Evolutionary conservation across 2,888 invertebrate genomes (phyloP).

Genomic region (Ophraella communa): DNA sequence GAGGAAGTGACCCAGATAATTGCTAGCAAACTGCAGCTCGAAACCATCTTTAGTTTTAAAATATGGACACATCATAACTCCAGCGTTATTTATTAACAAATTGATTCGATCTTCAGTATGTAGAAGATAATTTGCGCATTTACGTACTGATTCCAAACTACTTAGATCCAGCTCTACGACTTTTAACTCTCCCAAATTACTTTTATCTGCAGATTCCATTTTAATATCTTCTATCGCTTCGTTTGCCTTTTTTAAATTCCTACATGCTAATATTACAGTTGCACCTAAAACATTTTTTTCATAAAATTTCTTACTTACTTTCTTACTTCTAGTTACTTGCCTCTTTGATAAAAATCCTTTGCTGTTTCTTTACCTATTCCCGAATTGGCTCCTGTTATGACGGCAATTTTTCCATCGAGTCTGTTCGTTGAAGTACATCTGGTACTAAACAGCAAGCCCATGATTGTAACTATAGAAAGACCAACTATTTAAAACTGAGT

Average conservation of each 20-base stretch:
- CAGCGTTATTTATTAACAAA: slow-evolving; percentile 67
- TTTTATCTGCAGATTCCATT: slow-evolving; percentile 48
- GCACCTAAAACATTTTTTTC: too few relatives aligned
- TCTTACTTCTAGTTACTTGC: too few relatives aligned
- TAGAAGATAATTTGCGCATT: slow-evolving; percentile 58
- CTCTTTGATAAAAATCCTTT: slow-evolving; percentile 59
- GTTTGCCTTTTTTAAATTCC: slow-evolving; percentile 63
- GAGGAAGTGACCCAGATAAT: slow-evolving; percentile 64
- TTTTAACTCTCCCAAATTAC: slow-evolving; percentile 58
- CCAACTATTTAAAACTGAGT: background rate
- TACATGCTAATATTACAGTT: slow-evolving; percentile 66
- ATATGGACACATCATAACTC: slow-evolving; percentile 71
- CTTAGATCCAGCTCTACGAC: slow-evolving; percentile 60
- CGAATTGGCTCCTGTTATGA: slow-evolving; percentile 47
- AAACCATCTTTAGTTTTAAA: slow-evolving; percentile 69
- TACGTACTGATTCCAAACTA: slow-evolving; percentile 52
- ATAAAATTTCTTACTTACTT: too few relatives aligned
- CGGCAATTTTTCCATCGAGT: slow-evolving; percentile 59
- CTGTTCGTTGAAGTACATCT: slow-evolving; percentile 52
- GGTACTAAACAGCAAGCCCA: slow-evolving; percentile 40
- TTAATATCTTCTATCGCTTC: slow-evolving; percentile 63
- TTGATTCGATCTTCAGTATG: slow-evolving; percentile 55
- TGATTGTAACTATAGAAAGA: slow-evolving; percentile 25
- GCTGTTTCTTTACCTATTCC: slow-evolving; percentile 49
- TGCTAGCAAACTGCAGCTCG: slow-evolving; percentile 72